Base-by-base conservation (phyloP, 2,797 vertebrate species). In the Yasuhikotakia modesta region DNA sequence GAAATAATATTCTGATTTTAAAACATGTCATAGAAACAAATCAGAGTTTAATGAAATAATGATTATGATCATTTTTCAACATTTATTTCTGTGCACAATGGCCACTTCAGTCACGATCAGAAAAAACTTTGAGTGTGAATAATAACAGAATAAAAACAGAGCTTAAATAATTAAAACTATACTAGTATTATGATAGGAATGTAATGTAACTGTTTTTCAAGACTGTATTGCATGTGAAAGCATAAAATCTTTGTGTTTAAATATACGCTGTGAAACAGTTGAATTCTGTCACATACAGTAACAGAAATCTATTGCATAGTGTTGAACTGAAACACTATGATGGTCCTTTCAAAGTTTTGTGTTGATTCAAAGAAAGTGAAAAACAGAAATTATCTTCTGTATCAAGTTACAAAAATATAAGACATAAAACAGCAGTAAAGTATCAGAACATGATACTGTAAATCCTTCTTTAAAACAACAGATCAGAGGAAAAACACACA, bases 281-380 rank as follows among this genome's bases (percentile, higher is more conserved):
- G 1, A 10, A 6, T 21, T 39, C 43, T 3, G 17, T 32, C 8
- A n/a, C 32, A 50, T 12, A 50, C 8, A 8, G 27, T 63, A 73
- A 73, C 7, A 1, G 50, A 65, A 12, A 10, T 73, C 2, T 35
- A 27, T 39, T 39, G 14, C 14, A 65, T 57, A 46, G 6, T 5
- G 22, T 76, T 39, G 17, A 64, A 61, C 2, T 55, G 22, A 30
- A 76, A 66, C 55, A 76, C 64, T 75, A 12, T 10, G 27, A 30
- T 32, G 55, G 67, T 46, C 35, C n/a, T 57, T 67, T 57, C 11
- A 67, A 58, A 6, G 27, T 55, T 75, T 22, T 53, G 21, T 16
- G 1, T 67, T 57, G 72, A 48, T 55, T 61, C 30, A 53, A 16
- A 17, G 8, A 17, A 35, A 10, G 30, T 32, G 27, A 32, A 64